phyloP scores from a whole-genome alignment of 2,113 vertebrate genomes.

The Larimichthys crocea region DNA sequence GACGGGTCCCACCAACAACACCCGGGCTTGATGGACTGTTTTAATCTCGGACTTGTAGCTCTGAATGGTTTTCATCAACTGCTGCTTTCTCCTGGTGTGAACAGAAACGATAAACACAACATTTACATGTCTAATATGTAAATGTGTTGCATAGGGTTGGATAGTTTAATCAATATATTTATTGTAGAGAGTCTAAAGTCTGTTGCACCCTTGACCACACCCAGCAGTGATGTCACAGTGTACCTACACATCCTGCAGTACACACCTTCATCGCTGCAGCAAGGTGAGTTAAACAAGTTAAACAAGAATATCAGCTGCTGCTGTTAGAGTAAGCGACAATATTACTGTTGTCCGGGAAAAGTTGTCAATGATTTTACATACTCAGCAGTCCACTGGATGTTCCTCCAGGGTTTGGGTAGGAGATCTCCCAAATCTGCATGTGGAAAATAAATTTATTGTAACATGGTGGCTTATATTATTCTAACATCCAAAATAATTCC shows the following conservation, averaged over 20 bases:
- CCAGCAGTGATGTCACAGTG: too few species aligned
- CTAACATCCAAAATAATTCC: background rate
- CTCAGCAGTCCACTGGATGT: constrained; percentile 67
- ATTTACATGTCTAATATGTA: background rate
- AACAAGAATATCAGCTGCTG: too few species aligned
- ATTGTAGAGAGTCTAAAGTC: too few species aligned
- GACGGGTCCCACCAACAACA: constrained; percentile 84
- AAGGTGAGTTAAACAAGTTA: too few species aligned
- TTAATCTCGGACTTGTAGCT: constrained; percentile 70
- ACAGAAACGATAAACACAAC: background rate
- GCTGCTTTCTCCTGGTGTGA: constrained; percentile 40
- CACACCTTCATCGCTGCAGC: too few species aligned
- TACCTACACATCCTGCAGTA: too few species aligned
- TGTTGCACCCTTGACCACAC: too few species aligned
- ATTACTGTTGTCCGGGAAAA: background rate
- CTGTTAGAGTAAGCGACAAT: too few species aligned
- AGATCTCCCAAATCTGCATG: constrained; percentile 51
- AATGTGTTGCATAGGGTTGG: background rate
- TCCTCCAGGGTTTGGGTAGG: constrained; percentile 77
- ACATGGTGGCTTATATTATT: background rate
- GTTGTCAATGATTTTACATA: constrained; percentile 47
- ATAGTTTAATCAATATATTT: too few species aligned
- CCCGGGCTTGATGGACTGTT: constrained; percentile 63
- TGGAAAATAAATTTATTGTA: background rate
- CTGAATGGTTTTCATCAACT: constrained; percentile 74